Evolutionary conservation across 2,888 invertebrate genomes (phyloP).

Genomic region (Platycheirus rosarum): DNA sequence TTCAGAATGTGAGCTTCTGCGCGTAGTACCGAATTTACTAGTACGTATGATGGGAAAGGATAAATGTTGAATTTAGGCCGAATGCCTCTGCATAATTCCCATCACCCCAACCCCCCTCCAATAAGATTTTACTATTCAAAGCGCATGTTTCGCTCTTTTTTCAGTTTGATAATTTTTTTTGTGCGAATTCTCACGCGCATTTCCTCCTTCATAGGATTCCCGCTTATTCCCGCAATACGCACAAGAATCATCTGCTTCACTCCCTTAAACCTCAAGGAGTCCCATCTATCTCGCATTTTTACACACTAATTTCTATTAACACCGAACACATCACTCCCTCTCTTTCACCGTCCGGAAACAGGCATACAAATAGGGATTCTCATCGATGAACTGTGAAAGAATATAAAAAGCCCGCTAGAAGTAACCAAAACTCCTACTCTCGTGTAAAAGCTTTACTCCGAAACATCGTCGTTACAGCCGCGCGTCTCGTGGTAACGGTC

Average conservation of each 20-base stretch:
- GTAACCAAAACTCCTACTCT: constrained; percentile 81
- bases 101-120: constrained; percentile 30
- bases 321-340: constrained; percentile 23
- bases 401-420: constrained; percentile 80
- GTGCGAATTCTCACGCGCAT: constrained; percentile 7
- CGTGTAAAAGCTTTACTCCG: constrained; percentile 77
- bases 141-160: constrained; percentile 37
- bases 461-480: constrained; percentile 75
- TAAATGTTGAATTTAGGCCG: constrained; percentile 11
- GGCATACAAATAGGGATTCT: constrained; percentile 50
- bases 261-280: constrained; percentile 62
- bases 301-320: constrained; percentile 22
- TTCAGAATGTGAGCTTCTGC: constrained; percentile 45
- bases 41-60: constrained; percentile 5
- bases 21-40: constrained; percentile 8
- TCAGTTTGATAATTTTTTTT: neutral
- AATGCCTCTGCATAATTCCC: constrained; percentile 54
- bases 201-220: constrained; percentile 22
- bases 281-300: constrained; percentile 34
- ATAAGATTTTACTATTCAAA: no score
- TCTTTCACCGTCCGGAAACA: constrained; percentile 18
- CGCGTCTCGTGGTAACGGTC: constrained; percentile 28
- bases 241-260: constrained; percentile 36
- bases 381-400: constrained; percentile 64
- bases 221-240: constrained; percentile 9